These are phyloP conservation scores for Cephalopterus ornatus DNA, from an alignment of 2,113 vertebrate species.

Conservation along the genomic window DNA sequence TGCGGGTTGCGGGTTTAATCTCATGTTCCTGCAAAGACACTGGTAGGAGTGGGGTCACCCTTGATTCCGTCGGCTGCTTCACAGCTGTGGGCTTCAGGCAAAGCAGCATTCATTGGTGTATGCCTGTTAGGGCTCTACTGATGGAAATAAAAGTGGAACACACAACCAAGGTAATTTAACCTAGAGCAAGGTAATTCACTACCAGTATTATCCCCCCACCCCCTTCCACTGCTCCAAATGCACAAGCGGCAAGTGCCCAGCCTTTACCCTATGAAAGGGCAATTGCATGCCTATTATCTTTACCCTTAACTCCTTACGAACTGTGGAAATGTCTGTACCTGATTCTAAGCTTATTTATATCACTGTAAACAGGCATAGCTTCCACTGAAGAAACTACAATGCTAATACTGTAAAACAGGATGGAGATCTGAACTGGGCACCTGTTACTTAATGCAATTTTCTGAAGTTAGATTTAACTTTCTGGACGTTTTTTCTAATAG, in stretches of 20 bases:
- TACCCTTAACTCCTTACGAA: not conserved
- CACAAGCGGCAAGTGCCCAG: not conserved
- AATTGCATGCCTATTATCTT: not conserved
- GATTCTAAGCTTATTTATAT: not conserved
- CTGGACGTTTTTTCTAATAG: not conserved
- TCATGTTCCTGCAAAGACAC: not conserved
- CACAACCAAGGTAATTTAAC: not conserved
- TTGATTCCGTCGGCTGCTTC: not conserved
- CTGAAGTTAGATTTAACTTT: not conserved
- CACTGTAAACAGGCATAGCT: rapidly evolving
- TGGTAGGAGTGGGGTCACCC: not conserved
- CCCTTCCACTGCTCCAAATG: not conserved
- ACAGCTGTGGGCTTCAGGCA: not conserved
- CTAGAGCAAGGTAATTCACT: not conserved
- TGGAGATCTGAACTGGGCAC: not conserved
- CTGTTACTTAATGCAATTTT: not conserved
- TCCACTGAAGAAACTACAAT: not conserved
- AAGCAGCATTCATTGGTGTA: not conserved
- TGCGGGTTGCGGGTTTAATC: not conserved
- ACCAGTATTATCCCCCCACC: not conserved
- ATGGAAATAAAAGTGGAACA: not conserved
- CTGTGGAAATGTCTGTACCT: not conserved
- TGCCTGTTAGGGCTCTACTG: not conserved
- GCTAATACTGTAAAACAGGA: not conserved
- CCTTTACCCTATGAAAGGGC: not conserved